Evolutionary conservation across 2,888 invertebrate genomes (phyloP).

Genomic region (Biston betularia): DNA sequence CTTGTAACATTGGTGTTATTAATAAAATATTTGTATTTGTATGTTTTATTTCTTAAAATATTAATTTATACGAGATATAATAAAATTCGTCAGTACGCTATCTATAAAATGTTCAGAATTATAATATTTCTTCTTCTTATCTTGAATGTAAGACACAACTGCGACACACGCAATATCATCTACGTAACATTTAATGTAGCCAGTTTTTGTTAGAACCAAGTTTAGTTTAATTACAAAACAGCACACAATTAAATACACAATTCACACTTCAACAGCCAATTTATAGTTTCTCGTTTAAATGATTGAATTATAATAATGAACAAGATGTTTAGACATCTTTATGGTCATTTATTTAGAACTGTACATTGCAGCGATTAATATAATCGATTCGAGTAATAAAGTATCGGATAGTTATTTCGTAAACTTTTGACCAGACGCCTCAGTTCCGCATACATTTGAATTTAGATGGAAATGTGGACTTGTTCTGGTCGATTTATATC

Average conservation of each 20-base stretch:
- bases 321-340: conserved; percentile 10
- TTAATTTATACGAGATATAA: too few relatives aligned
- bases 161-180: too few relatives aligned
- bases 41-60: too few relatives aligned
- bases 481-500: conserved; percentile 30
- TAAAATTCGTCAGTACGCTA: too few relatives aligned
- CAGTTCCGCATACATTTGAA: conserved; percentile 32
- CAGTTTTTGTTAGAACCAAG: background rate
- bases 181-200: too few relatives aligned
- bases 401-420: conserved; percentile 21
- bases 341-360: conserved; percentile 11
- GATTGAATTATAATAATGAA: conserved; percentile 2
- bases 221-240: background rate
- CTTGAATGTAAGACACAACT: too few relatives aligned
- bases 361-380: too few relatives aligned
- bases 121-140: too few relatives aligned
- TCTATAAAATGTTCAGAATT: too few relatives aligned
- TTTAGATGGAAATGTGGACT: conserved; percentile 37
- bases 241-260: background rate
- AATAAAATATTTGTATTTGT: too few relatives aligned
- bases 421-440: conserved; percentile 9
- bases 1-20: too few relatives aligned
- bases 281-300: background rate
- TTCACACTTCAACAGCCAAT: background rate
- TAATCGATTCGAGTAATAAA: conserved; percentile 15